A percentile compares a stretch with the other conserved stretches of the same genome.
Conservation (phyloP, 2,888 invertebrate species). For the Melanargia galathea region DNA sequence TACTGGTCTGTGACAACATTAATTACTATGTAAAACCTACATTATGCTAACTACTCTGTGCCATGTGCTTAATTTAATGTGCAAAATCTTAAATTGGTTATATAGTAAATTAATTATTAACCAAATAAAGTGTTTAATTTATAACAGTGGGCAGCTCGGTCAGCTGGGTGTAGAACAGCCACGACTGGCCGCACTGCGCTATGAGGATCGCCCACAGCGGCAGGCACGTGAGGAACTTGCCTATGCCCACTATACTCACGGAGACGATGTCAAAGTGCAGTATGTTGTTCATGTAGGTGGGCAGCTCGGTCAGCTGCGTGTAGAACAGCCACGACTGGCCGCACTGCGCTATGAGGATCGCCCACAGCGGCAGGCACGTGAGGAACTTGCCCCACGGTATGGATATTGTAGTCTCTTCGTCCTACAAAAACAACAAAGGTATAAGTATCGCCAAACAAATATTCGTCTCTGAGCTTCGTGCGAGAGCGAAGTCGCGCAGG, state of each 20-base stretch:
- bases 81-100: too few relatives aligned
- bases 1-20: too few relatives aligned
- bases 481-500: too few relatives aligned
- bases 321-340: constrained; percentile 93
- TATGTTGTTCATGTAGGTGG: constrained; percentile 92
- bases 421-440: constrained; percentile 55
- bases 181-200: constrained; percentile 91
- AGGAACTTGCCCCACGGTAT: constrained; percentile 89
- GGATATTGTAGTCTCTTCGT: constrained; percentile 74
- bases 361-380: constrained; percentile 90
- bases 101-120: too few relatives aligned
- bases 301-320: constrained; percentile 90
- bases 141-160: constrained; percentile 92
- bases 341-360: constrained; percentile 90
- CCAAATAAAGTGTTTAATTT: too few relatives aligned
- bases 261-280: constrained; percentile 90
- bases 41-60: too few relatives aligned
- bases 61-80: too few relatives aligned
- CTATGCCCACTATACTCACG: too few relatives aligned
- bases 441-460: neutral
- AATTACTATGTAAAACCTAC: too few relatives aligned
- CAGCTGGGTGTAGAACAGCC: constrained; percentile 93
- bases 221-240: constrained; percentile 85
- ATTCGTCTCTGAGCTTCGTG: too few relatives aligned
- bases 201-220: constrained; percentile 93